Percentiles rank a stretch among this genome's conserved stretches.
These are phyloP conservation scores for Phylloscopus whistleri DNA, from an alignment of 2,113 vertebrate species.

Conservation along the genomic window DNA sequence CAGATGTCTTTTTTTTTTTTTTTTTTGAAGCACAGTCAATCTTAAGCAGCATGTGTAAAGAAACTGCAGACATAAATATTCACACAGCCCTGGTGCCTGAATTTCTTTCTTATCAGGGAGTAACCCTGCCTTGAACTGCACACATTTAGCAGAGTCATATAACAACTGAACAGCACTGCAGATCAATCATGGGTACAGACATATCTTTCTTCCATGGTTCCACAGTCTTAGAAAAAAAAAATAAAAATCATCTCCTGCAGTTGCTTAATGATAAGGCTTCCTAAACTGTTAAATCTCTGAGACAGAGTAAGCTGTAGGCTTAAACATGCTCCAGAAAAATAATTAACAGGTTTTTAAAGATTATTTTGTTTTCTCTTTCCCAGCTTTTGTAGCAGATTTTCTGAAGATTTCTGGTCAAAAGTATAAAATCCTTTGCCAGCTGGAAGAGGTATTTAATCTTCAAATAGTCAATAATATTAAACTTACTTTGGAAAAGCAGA, in stretches of 20 bases:
- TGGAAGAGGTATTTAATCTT: background rate
- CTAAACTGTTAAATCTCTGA: background rate
- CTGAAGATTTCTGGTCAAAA: background rate
- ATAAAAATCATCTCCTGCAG: background rate
- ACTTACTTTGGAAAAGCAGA: background rate
- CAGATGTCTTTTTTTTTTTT: background rate
- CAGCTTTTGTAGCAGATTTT: background rate
- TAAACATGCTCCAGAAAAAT: background rate
- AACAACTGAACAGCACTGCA: background rate
- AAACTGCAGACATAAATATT: constrained; percentile 15
- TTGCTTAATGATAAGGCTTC: constrained; percentile 4
- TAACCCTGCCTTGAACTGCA: constrained; percentile 9
- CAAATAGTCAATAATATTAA: background rate
- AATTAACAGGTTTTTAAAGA: background rate
- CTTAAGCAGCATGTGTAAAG: background rate
- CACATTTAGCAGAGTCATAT: background rate
- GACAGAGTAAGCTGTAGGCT: background rate
- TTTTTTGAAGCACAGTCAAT: background rate
- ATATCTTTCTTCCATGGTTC: background rate
- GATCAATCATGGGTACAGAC: constrained; percentile 7
- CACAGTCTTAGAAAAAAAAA: background rate
- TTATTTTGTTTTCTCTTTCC: background rate
- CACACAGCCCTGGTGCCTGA: background rate
- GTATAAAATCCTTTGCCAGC: background rate
- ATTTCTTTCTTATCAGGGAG: constrained; percentile 16